Evolutionary conservation across 2,797 vertebrate species (phyloP).

Genomic region (Pseudopleuronectes americanus): DNA sequence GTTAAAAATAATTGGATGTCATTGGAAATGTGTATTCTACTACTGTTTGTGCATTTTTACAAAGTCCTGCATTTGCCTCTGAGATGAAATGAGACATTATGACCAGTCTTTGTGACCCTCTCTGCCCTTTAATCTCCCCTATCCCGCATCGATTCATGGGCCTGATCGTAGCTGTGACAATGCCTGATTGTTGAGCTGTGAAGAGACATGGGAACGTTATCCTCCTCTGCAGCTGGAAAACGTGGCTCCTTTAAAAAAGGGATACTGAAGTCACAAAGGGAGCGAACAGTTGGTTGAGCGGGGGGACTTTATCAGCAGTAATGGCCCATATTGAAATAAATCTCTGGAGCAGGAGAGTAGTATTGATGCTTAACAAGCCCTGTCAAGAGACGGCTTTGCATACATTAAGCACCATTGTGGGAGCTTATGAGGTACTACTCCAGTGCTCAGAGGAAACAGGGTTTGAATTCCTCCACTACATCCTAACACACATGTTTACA

Average conservation of each 20-base stretch:
- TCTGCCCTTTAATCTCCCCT: not conserved
- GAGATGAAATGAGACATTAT: constrained; percentile 17
- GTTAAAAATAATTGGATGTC: constrained; percentile 28
- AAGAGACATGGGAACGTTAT: not conserved
- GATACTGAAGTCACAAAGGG: constrained; percentile 46
- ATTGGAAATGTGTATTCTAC: constrained; percentile 27
- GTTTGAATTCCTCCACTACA: constrained; percentile 24
- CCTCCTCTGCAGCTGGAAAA: constrained; percentile 22
- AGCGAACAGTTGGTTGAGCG: constrained; percentile 38
- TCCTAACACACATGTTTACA: constrained; percentile 12
- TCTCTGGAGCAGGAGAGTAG: constrained; percentile 65
- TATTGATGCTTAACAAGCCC: constrained; percentile 71
- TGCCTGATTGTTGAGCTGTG: constrained; percentile 3
- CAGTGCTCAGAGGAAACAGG: constrained; percentile 30
- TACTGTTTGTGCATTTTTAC: not conserved
- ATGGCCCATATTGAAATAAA: constrained; percentile 71
- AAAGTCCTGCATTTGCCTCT: constrained; percentile 9
- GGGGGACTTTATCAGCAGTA: constrained; percentile 64
- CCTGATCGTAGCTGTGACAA: constrained; percentile 9
- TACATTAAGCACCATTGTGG: constrained; percentile 66
- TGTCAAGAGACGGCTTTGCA: constrained; percentile 71
- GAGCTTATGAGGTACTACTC: constrained; percentile 43
- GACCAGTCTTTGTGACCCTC: not conserved
- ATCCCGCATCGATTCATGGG: constrained; percentile 8
- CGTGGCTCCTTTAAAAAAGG: constrained; percentile 42